A percentile compares a stretch with the other conserved stretches of the same genome.
These are phyloP conservation scores for Lucilia cuprina DNA, from an alignment of 1,140 invertebrate species.

Conservation along the genomic window DNA sequence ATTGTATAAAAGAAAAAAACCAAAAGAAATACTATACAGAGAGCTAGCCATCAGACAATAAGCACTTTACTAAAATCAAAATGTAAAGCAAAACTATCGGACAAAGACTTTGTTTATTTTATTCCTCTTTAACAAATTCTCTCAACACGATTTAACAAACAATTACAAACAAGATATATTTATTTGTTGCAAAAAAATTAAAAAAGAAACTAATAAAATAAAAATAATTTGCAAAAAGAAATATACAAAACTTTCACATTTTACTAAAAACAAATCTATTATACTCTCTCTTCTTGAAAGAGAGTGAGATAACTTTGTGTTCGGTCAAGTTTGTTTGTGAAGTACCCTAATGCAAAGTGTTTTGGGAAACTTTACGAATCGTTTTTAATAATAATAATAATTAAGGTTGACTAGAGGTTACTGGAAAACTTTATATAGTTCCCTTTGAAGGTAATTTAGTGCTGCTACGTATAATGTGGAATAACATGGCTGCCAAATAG, in stretches of 20 bases:
- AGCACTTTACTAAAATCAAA: background rate
- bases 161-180: background rate
- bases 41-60: background rate
- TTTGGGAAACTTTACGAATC: background rate
- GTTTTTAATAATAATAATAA: too few relatives aligned
- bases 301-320: background rate
- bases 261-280: background rate
- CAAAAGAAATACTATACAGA: background rate
- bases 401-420: too few relatives aligned
- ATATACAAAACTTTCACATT: conserved; percentile 7
- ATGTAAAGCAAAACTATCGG: background rate
- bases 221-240: background rate
- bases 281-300: background rate
- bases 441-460: too few relatives aligned
- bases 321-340: background rate
- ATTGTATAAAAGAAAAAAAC: background rate
- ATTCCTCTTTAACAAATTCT: background rate
- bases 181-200: background rate
- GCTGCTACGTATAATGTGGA: too few relatives aligned
- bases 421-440: too few relatives aligned
- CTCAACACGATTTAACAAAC: background rate
- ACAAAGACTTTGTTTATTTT: background rate
- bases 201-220: background rate
- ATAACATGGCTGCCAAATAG: too few relatives aligned
- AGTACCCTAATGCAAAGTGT: background rate